Evolutionary conservation across 2,888 invertebrate species (phyloP).

Genomic region (Folsomia manolachei): DNA sequence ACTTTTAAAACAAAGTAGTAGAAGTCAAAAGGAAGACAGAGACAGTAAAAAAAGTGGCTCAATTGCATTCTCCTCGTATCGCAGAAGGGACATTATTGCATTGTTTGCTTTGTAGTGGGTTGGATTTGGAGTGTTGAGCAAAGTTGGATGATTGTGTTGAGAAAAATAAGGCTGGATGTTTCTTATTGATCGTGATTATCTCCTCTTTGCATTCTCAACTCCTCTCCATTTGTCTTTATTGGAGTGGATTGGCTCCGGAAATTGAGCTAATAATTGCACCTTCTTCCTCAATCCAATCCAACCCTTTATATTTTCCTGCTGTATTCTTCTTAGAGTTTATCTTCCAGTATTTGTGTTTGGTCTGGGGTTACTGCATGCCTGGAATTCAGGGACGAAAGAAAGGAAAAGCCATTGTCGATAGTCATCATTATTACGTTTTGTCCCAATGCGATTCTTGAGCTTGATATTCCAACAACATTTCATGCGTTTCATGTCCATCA

Average conservation of each 20-base stretch:
- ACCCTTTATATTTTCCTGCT: not conserved
- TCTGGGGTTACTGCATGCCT: no score
- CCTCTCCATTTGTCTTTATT: slow-evolving; percentile 2
- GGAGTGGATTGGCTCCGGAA: not conserved
- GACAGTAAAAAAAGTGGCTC: not conserved
- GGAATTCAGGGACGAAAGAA: not conserved
- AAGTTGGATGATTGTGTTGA: not conserved
- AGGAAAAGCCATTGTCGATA: not conserved
- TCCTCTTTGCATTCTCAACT: not conserved
- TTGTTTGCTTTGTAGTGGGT: not conserved
- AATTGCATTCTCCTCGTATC: not conserved
- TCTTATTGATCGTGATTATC: not conserved
- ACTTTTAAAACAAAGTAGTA: no score
- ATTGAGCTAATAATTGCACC: not conserved
- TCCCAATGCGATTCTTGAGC: not conserved
- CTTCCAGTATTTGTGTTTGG: not conserved
- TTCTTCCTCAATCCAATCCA: not conserved
- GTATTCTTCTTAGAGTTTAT: no score
- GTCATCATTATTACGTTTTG: not conserved
- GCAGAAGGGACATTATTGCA: not conserved
- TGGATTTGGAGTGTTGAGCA: no score
- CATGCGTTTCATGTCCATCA: not conserved
- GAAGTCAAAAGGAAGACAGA: not conserved
- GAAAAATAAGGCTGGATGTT: no score
- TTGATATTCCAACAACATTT: no score